Conservation (phyloP, 2,888 invertebrate species). For the Hydroisotoma schaefferi region DNA sequence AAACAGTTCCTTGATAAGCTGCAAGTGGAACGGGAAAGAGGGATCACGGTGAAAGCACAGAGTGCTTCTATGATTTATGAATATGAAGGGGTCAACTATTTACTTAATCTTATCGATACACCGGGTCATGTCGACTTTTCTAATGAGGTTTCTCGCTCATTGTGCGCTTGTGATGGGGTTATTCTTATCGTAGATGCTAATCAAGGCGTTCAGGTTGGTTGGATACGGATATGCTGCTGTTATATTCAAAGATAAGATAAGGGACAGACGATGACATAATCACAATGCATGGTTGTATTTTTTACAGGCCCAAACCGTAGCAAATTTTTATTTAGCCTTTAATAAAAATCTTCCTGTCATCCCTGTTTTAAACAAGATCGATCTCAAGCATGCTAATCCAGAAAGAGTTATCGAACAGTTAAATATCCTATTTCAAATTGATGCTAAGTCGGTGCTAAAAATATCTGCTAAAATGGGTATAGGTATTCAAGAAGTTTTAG, state of each 20-base stretch:
- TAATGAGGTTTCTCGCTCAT: conserved; percentile 86
- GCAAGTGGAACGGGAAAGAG: conserved; percentile 88
- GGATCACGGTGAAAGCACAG: conserved; percentile 98
- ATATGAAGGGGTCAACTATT: conserved; percentile 60
- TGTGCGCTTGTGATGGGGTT: conserved; percentile 91
- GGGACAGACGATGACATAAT: too few species aligned
- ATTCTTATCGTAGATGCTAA: conserved; percentile 93
- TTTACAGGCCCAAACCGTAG: conserved; percentile 95
- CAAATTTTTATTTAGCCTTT: conserved; percentile 89
- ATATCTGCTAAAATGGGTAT: conserved; percentile 88
- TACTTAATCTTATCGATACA: conserved; percentile 94
- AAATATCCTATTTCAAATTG: conserved; percentile 74
- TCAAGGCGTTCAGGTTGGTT: conserved; percentile 58
- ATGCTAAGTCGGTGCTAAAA: conserved; percentile 67
- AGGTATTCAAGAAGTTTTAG: conserved; percentile 72
- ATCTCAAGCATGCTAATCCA: conserved; percentile 85
- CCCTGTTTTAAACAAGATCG: conserved; percentile 95
- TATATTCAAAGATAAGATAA: background rate
- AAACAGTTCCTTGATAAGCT: conserved; percentile 57
- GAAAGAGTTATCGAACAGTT: conserved; percentile 76
- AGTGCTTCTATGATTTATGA: conserved; percentile 79
- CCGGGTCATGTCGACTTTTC: conserved; percentile 98
- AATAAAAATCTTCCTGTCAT: conserved; percentile 75
- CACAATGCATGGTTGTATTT: background rate
- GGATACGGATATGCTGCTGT: background rate